Evolutionary conservation across 2,797 vertebrate genomes (phyloP), one percentile per base, ranked within the genome.

Genomic region (Bovichtus diacanthus): DNA sequence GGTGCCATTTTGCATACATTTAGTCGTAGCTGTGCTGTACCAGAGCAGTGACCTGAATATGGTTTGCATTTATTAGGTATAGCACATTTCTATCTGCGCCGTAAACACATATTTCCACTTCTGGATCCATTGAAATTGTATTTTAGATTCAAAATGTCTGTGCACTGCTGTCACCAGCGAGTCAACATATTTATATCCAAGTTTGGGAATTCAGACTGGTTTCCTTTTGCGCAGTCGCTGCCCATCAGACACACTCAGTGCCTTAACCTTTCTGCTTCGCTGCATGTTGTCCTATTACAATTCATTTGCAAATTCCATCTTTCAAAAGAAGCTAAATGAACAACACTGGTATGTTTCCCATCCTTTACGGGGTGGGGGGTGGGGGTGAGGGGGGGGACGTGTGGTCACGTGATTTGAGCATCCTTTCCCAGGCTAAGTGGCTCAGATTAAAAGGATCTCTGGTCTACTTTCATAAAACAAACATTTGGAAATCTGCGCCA

Each of bases 401-500:
- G n/a, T 31, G 69, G 86, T 93, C 95, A 95, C 89, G 93, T 95
- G 94, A 94, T 88, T 55, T 21, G 86, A 88, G 93, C 95, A 96
- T 95, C 92, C 88, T 90, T 84, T 74, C 81, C 72, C 67, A 71
- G 59, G 79, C 83, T 39, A 82, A 92, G 92, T 88, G 87, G 80
- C 79, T 81, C 82, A 81, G 89, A 91, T 91, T 88, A 92, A 92
- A 93, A 88, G 70, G 68, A 91, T 92, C 87, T 88, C 84, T 90
- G 79, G 75, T 83, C 92, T 90, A 86, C 73, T 92, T 91, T 89
- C 94, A 95, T 93, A 94, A 95, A 96, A 81, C 95, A 96, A 96
- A 96, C 96, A 96, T 94, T 93, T 92, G 92, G 84, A 94, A 94
- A 93, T 92, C 92, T 94, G 94, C 81, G 91, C 89, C 87, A 89